Evolutionary conservation across 2,888 invertebrate species (phyloP), one percentile per base, ranked within the genome.

Genomic region (Meiosimyza decipiens): DNA sequence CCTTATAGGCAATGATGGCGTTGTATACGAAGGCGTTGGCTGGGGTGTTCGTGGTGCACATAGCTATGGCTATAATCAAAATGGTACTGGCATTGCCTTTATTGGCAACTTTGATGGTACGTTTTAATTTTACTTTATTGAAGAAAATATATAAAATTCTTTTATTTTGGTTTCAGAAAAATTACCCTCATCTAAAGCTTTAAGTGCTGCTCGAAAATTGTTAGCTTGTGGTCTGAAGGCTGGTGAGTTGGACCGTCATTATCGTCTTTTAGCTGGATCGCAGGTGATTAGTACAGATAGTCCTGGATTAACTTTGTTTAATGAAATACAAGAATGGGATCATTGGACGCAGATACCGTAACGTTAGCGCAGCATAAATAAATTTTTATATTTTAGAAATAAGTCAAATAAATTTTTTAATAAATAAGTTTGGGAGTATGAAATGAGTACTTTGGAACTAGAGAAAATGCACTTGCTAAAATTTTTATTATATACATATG

Each of bases 11-110:
- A 90, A 90, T 47, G 91, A 92, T 80, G 92, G 91, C 6, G 88
- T 90, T 50, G 87, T 92, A 12, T 92, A 91, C 78, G 91, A 92
- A 84, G 92, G 92, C 1, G 83, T 88, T 1, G 92, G 92, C 1
- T 92, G 92, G 92, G 87, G 89, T 6, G 87, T 88, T 54, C 86
- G 87, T 12, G 92, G 92, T 0, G 89, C 91, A 0, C 92, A 92
- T 77, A 90, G 90, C 0, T 88, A 85, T 13, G 88, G 88, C 7
- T 92, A 90, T 77, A 92, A 92, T 80, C 85, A 82, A 47, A 90
- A 88, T 78, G 90, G 91, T 28, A 88, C 92, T n/a, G 91, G 90
- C 13, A 90, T 92, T 74, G 88, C 89, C 33, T 90, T 92, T 74
- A 89, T 92, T 71, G 92, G 92, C 40, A 80, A 87, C 82, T 84